These are phyloP conservation scores for Mixornis gularis DNA, from an alignment of 2,113 vertebrate species.

Conservation along the genomic window DNA sequence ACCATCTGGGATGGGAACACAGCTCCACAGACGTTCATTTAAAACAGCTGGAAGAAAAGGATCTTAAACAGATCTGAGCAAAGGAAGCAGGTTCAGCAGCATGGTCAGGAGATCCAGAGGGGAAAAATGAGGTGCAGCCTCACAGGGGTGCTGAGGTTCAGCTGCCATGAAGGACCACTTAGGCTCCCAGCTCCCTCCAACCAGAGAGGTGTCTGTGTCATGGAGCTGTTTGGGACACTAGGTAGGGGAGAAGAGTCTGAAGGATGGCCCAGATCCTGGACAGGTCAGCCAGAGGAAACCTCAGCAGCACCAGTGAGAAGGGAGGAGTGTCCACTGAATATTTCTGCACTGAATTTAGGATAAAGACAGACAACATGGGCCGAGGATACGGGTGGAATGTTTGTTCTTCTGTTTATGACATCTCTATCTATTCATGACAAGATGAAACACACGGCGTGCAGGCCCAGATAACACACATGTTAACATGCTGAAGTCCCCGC, in stretches of 20 bases:
- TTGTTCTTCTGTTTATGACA: not conserved
- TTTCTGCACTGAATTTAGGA: not conserved
- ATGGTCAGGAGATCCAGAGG: not conserved
- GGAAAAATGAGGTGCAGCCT: not conserved
- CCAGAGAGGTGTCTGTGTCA: fast-evolving
- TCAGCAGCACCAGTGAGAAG: not conserved
- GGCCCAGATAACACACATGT: not conserved
- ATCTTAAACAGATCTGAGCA: not conserved
- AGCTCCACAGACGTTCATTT: not conserved
- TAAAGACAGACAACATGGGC: not conserved
- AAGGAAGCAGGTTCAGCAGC: not conserved
- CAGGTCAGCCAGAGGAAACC: not conserved
- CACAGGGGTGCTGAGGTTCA: not conserved
- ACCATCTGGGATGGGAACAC: not conserved
- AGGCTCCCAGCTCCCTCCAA: not conserved
- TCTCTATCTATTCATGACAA: not conserved
- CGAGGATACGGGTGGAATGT: not conserved
- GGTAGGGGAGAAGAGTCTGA: not conserved
- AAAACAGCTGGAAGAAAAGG: not conserved
- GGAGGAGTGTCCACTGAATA: not conserved
- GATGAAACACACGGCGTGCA: not conserved
- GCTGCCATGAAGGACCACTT: not conserved
- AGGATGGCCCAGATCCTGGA: not conserved
- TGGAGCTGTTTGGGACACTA: not conserved
- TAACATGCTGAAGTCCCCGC: not conserved